phyloP scores from a whole-genome alignment of 2,888 invertebrate species.

The Tachina lurida region DNA sequence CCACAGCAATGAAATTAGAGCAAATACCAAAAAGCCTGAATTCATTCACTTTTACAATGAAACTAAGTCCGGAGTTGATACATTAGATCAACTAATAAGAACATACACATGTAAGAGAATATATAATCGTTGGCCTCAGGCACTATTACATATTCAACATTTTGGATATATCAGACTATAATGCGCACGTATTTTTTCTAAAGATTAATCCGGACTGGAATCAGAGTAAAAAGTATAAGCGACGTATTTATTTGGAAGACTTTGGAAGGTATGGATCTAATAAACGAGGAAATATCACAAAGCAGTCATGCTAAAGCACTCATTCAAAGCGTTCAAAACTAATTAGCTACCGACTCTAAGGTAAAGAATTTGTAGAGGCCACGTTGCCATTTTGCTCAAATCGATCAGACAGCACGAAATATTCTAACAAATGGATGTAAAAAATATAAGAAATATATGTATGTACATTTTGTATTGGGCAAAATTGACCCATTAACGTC shows the following conservation, averaged over 20 bases:
- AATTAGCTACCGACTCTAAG: background rate
- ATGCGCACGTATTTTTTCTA: conserved; percentile 7
- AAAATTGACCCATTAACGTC: too few relatives aligned
- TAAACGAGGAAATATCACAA: conserved; percentile 7
- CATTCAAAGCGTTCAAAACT: background rate
- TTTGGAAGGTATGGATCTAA: background rate
- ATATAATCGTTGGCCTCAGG: background rate
- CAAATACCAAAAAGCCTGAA: too few relatives aligned
- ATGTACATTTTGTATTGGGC: too few relatives aligned
- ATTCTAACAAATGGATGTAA: too few relatives aligned
- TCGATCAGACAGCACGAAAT: background rate
- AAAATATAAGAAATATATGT: too few relatives aligned
- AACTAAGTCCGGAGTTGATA: too few relatives aligned
- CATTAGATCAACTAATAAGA: too few relatives aligned
- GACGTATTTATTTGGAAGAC: background rate
- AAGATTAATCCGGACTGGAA: conserved; percentile 13
- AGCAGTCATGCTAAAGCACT: background rate
- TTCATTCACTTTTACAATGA: too few relatives aligned
- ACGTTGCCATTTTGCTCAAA: background rate
- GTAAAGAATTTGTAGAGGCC: background rate
- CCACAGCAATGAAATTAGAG: background rate
- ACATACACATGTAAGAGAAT: too few relatives aligned
- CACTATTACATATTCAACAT: too few relatives aligned
- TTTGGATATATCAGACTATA: background rate
- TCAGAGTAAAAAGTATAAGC: background rate